phyloP scores from a whole-genome alignment of 2,888 invertebrate genomes.

The Phlogophora meticulosa region DNA sequence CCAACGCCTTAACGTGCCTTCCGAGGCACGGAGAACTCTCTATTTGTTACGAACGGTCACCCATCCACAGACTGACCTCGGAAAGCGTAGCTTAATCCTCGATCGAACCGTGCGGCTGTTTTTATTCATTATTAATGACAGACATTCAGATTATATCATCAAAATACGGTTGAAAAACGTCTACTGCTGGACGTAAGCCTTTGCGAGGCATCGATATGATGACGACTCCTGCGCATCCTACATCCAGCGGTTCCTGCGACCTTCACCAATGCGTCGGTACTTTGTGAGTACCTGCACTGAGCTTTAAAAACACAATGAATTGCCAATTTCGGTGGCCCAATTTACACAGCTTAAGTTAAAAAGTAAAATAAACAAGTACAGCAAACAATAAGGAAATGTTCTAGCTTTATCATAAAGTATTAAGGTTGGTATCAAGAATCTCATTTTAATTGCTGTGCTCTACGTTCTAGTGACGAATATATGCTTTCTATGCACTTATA shows the following conservation, averaged over 20 bases:
- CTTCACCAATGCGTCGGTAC: background rate
- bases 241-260: background rate
- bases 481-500: no score
- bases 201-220: background rate
- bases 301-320: no score
- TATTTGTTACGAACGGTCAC: no score
- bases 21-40: no score
- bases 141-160: no score
- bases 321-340: constrained; percentile 2
- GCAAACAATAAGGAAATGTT: constrained; percentile 8
- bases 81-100: no score
- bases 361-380: constrained; percentile 10
- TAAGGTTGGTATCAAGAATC: background rate
- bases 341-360: constrained; percentile 9
- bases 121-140: no score
- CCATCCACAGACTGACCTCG: no score
- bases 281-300: no score
- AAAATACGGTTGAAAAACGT: background rate
- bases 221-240: no score
- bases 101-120: no score
- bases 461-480: background rate
- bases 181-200: background rate
- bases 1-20: no score
- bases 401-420: background rate
- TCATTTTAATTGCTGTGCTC: background rate